A percentile compares a stretch with the other conserved stretches of the same genome.
These are phyloP conservation scores for Pristionchus maxplancki DNA, from an alignment of 2,888 invertebrate species.

Conservation along the genomic window DNA sequence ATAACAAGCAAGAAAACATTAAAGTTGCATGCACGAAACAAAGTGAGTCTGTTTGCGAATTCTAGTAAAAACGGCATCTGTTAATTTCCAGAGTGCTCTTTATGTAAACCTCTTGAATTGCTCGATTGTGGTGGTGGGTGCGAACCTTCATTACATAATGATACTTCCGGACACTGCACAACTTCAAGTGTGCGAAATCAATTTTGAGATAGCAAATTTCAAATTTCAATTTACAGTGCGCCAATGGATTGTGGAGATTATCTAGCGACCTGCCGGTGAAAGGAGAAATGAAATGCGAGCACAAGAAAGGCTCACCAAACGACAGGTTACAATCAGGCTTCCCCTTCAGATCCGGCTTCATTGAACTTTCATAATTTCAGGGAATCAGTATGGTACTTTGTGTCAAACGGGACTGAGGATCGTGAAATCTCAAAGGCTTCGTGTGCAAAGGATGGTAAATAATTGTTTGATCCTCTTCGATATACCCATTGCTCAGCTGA, in stretches of 20 bases:
- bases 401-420: background rate
- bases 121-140: background rate
- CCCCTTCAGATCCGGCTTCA: too few species aligned
- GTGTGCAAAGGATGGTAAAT: background rate
- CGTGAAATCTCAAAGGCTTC: background rate
- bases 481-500: background rate
- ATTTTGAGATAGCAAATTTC: background rate
- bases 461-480: background rate
- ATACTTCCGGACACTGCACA: background rate
- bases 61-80: background rate
- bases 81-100: background rate
- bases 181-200: background rate
- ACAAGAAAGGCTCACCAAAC: background rate
- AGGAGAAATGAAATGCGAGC: background rate
- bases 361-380: too few species aligned
- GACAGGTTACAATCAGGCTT: too few species aligned
- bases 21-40: background rate
- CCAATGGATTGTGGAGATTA: background rate
- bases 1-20: background rate
- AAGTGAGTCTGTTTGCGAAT: background rate
- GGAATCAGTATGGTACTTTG: background rate
- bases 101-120: background rate
- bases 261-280: background rate
- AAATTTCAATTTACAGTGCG: background rate
- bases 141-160: background rate